Conservation (phyloP, 2,113 vertebrate genomes). For the Rhynchomys soricoides region DNA sequence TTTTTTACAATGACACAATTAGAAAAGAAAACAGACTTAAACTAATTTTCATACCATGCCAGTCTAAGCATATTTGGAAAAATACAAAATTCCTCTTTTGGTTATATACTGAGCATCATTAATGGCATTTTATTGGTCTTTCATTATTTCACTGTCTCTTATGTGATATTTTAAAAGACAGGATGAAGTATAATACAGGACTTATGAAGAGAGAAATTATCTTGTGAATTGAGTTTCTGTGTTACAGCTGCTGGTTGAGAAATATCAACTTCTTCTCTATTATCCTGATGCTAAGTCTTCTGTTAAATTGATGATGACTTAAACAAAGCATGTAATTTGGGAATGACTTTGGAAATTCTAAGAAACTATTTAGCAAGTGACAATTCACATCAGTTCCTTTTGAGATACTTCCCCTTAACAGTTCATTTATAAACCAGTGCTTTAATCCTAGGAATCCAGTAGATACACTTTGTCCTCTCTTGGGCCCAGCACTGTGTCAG, state of each 20-base stretch:
- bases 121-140: conserved; percentile 5
- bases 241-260: conserved; percentile 3
- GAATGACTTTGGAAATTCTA: conserved; percentile 52
- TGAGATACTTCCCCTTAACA: neutral
- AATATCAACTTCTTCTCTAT: conserved; percentile 31
- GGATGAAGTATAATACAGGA: conserved; percentile 36
- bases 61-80: conserved; percentile 33
- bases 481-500: neutral
- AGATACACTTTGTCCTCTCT: neutral
- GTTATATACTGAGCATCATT: conserved; percentile 36
- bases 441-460: neutral
- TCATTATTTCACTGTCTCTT: conserved; percentile 36
- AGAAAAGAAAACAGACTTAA: conserved; percentile 19
- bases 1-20: conserved; percentile 38
- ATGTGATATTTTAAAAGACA: conserved; percentile 47
- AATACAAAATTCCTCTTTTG: neutral
- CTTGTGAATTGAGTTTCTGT: conserved; percentile 30
- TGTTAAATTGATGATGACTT: neutral
- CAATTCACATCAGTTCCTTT: neutral
- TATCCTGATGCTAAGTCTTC: neutral
- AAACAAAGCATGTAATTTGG: conserved; percentile 46
- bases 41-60: neutral
- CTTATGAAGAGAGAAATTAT: conserved; percentile 5
- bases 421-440: neutral
- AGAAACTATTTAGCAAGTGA: neutral